Evolutionary conservation across 1,140 invertebrate genomes (phyloP).

Genomic region (Drosophila seguyi): DNA sequence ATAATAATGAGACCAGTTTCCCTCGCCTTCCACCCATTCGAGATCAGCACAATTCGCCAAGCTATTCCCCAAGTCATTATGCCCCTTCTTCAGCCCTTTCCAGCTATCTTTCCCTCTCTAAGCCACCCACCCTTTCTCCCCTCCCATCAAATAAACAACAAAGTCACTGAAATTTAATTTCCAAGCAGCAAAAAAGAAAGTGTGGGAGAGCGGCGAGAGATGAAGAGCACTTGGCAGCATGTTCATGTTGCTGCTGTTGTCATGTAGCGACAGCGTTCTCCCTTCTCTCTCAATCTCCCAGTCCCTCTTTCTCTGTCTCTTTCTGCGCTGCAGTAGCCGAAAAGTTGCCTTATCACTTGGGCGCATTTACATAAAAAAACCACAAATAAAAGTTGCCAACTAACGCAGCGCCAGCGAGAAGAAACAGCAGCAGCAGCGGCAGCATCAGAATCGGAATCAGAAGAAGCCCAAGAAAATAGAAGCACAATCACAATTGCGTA

Average conservation of each 20-base stretch:
- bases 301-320: neutral
- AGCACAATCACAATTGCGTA: slow-evolving; percentile 41
- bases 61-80: slow-evolving; percentile 57
- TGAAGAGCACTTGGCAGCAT: slow-evolving; percentile 77
- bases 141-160: slow-evolving; percentile 73
- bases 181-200: slow-evolving; percentile 54
- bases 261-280: slow-evolving; percentile 73
- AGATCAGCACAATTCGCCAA: slow-evolving; percentile 21
- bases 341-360: slow-evolving; percentile 83
- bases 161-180: slow-evolving; percentile 84
- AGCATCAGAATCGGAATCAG: slow-evolving; percentile 49
- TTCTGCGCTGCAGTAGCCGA: slow-evolving; percentile 63
- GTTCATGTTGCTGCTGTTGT: slow-evolving; percentile 77
- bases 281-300: slow-evolving; percentile 8
- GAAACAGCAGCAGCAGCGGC: slow-evolving; percentile 18
- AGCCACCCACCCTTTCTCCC: neutral
- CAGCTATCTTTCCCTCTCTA: neutral
- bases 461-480: slow-evolving; percentile 69
- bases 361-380: slow-evolving; percentile 84
- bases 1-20: slow-evolving; percentile 18
- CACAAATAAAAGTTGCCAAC: slow-evolving; percentile 83
- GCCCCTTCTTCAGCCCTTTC: slow-evolving; percentile 37
- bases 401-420: slow-evolving; percentile 65
- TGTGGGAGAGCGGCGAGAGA: slow-evolving; percentile 27
- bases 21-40: neutral